Conservation (phyloP, 64 coral and sea anemone genomes). For the Montipora cactus region DNA sequence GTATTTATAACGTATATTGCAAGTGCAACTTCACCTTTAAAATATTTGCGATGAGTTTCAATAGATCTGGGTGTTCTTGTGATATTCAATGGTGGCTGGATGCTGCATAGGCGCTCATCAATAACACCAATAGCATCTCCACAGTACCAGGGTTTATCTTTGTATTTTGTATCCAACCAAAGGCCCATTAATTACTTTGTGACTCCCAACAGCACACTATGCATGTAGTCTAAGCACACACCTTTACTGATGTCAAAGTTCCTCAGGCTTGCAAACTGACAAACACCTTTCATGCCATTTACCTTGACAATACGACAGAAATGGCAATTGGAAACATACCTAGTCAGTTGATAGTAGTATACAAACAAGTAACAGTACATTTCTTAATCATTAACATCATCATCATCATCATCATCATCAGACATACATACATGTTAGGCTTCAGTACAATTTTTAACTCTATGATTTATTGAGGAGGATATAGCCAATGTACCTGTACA, state of each 20-base stretch:
- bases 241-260: conserved; percentile 23
- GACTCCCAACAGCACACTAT: conserved; percentile 51
- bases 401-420: not conserved
- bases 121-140: conserved; percentile 6
- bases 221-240: conserved; percentile 52
- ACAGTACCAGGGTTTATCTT: conserved; percentile 15
- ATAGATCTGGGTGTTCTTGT: no score
- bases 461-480: no score
- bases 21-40: conserved; percentile 34
- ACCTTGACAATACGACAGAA: conserved; percentile 10
- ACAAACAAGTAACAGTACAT: not conserved
- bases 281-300: conserved; percentile 36
- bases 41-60: conserved; percentile 18
- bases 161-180: conserved; percentile 31
- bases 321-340: not conserved
- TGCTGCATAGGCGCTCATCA: conserved; percentile 23
- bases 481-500: not conserved
- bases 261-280: conserved; percentile 22
- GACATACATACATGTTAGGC: not conserved
- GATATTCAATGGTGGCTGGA: not conserved
- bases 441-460: no score
- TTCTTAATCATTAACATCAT: not conserved
- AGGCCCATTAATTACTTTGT: conserved; percentile 22
- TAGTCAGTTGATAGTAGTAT: not conserved
- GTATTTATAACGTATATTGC: not conserved